Base-by-base conservation (phyloP, 2,113 vertebrate species). In the Anser cygnoides region DNA sequence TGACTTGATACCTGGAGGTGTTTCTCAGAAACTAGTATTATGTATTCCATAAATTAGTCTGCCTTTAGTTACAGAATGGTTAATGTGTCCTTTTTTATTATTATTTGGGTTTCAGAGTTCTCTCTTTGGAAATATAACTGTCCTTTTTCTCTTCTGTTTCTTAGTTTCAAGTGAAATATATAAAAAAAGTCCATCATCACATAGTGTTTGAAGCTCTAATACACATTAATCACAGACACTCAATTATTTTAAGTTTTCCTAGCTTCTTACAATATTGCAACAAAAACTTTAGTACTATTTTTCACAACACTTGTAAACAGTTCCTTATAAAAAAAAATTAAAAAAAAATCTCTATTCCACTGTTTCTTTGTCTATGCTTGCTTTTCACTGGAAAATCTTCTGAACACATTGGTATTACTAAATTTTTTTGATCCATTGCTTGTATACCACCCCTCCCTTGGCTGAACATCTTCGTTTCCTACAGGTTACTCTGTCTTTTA, bases 331-430 rank as follows among this genome's bases (percentile, higher is more conserved):
- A 80, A 73, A 19, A 21, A 0, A 0, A 3, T 39, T 10, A 15
- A 17, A 0, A 0, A 0, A 3, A 3, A 28, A 84, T 82, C 31
- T 67, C 3, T 55, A 28, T 89, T 77, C 5, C 13, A 19, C 13
- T 31, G 3, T 35, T 83, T 93, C 31, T 92, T 84, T 63, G 15
- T 9, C 37, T 57, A 5, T 77, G 4, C 23, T 85, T 73, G 22
- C 3, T 88, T 90, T 90, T 57, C 28, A 44, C 8, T 57, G 20
- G 52, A 90, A 96, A 89, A 71, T 65, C 22, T 75, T 37, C 12
- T 78, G 39, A 11, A 72, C 39, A 74, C 39, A 61, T 22, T 59
- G 26, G 7, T 88, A 7, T 25, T 49, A 62, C 5, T 9, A 71
- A 9, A 39, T 17, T 28, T 65, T 39, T 41, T 76, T 76, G 2